Evolutionary conservation across 1,140 invertebrate genomes (phyloP), one percentile per base, ranked within the genome.

Genomic region (Zaprionus nigranus): DNA sequence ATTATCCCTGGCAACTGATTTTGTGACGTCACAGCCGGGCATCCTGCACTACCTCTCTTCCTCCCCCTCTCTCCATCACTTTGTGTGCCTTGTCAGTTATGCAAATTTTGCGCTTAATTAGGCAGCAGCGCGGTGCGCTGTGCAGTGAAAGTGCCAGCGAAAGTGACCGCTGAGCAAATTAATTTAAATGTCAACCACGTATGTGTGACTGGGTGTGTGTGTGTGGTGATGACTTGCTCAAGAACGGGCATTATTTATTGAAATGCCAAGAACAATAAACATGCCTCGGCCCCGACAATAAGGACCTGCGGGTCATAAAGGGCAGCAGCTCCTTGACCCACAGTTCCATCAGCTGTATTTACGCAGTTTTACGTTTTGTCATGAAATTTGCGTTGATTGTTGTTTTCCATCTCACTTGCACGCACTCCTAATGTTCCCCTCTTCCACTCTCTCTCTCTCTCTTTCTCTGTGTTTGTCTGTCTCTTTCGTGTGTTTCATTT

Each of bases 341-440:
- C 53, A 71, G 67, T 71, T 66, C 63, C 81, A 83, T 84, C 78
- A 90, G 85, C 85, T 88, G 84, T 90, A 90, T 88, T 88, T 90
- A 86, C 79, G 79, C 79, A 88, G 84, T 88, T 88, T 90, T 85
- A 88, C 85, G 85, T 82, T 90, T 82, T 85, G 85, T 82, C 85
- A 78, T 88, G 85, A 90, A 88, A 90, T 90, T 90, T 90, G 69
- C 72, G 78, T 90, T 85, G 82, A 85, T 88, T 90, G 86, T 90
- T 84, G 77, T 63, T 78, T 22, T 59, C 65, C 64, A 22, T 9
- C 43, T 49, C 43, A 40, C 38, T 75, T 69, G 74, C 72, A 34
- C 22, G 53, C 26, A 54, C 38, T 58, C 2, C 6, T 30, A 2
- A 7, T 28, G 17, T 12, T 1, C 17, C n/a, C 53, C 20, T 12